Base-by-base conservation (phyloP, 2,888 invertebrate genomes). In the Eupsilia transversa region DNA sequence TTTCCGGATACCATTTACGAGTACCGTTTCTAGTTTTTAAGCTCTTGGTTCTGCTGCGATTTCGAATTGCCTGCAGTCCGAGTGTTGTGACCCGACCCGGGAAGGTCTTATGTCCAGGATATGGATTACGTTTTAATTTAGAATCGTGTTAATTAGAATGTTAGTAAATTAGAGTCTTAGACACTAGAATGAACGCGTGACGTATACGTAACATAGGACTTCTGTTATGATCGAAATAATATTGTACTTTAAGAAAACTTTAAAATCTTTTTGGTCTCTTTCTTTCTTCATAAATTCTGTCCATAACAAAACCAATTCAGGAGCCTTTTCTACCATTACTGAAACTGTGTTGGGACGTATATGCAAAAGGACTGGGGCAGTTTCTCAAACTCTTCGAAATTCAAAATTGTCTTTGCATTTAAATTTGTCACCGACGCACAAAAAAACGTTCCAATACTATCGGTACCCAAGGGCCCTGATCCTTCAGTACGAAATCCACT, bases 1-100 rank as follows among this genome's bases (percentile, higher is more conserved):
- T 41, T 66, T 74, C 38, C 27, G 10, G 35, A 30, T 61, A 57
- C 49, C 57, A 77, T 72, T 82, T 27, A 52, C 38, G 14, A 46
- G 30, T 59, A 56, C 35, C 66, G 30, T 38, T 46, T 17, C 9
- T 30, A 60, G n/a, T 74, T 66, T 66, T 80, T 27, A 66, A 74
- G 33, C 30, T 56, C 14, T 41, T 41, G 23, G 23, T 56, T n/a
- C 27, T 77, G 0, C 20, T 27, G 23, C 14, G 20, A 33, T 61
- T 65, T 46, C 23, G 14, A 33, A 43, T 41, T 79, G 57, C 17
- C n/a, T 23, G 9, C 30, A n/a, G 59, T 14, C 14, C n/a, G 23
- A 46, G 27, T 49, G 38, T 54, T 56, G 38, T 79, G 6, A 54
- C 9, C 0, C 7, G 0, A 30, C 10, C 27, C 10, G 1, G 14